phyloP scores from a whole-genome alignment of 2,888 invertebrate genomes.

The Congeria kusceri region DNA sequence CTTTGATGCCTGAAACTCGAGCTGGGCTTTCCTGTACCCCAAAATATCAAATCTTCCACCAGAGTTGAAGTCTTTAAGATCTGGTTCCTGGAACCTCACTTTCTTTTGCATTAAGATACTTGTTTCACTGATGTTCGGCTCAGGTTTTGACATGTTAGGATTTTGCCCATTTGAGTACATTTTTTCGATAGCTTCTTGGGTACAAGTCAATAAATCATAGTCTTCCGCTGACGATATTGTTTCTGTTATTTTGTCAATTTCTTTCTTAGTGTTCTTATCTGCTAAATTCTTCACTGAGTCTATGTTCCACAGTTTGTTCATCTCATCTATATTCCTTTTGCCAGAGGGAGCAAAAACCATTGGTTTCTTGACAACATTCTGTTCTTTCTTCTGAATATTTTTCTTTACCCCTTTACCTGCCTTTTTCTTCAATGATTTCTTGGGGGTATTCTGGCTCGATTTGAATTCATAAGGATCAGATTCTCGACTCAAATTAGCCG shows the following conservation, averaged over 20 bases:
- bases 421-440: constrained; percentile 47
- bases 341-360: background rate
- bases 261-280: constrained; percentile 40
- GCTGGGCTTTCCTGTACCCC: constrained; percentile 43
- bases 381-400: constrained; percentile 18
- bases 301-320: constrained; percentile 23
- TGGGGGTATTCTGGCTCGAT: constrained; percentile 72
- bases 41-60: constrained; percentile 42
- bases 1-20: background rate
- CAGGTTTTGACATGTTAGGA: too few species aligned
- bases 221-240: constrained; percentile 78
- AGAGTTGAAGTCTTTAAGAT: constrained; percentile 43
- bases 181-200: constrained; percentile 73
- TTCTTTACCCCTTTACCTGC: constrained; percentile 18
- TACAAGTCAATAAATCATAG: constrained; percentile 78
- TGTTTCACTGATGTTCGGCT: too few species aligned
- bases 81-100: constrained; percentile 59
- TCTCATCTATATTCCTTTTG: background rate
- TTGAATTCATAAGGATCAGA: constrained; percentile 78
- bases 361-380: constrained; percentile 3
- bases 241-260: constrained; percentile 64
- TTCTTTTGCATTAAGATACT: constrained; percentile 22
- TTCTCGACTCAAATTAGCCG: constrained; percentile 3
- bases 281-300: constrained; percentile 27
- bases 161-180: background rate